Evolutionary conservation across 2,888 invertebrate genomes (phyloP).

Genomic region (Abscondita cerata): DNA sequence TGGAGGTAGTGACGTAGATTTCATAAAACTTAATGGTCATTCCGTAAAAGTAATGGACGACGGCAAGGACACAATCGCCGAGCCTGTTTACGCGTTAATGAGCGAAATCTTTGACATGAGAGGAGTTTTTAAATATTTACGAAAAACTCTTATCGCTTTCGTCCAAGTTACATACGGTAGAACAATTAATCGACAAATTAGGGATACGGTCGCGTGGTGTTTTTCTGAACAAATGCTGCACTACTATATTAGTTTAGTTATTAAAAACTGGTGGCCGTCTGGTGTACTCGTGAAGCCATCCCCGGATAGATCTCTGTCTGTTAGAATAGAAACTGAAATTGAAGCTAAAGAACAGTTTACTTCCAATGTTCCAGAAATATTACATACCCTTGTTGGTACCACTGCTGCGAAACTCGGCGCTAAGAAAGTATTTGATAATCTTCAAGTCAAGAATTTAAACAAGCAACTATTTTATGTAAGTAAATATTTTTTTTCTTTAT

Average conservation of each 20-base stretch:
- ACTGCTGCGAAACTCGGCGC: conserved; percentile 85
- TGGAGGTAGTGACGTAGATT: conserved; percentile 58
- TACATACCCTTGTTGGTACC: conserved; percentile 84
- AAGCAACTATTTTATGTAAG: conserved; percentile 92
- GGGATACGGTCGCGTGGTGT: conserved; percentile 85
- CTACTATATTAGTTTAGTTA: conserved; percentile 81
- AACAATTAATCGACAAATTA: conserved; percentile 89
- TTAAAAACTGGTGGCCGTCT: conserved; percentile 91
- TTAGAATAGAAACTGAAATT: conserved; percentile 72
- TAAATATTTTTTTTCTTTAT: conserved; percentile 47
- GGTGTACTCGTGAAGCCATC: conserved; percentile 72
- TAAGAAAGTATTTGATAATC: conserved; percentile 83
- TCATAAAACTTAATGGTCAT: conserved; percentile 55
- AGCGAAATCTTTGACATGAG: conserved; percentile 91
- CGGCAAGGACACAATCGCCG: conserved; percentile 85
- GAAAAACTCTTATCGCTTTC: conserved; percentile 87
- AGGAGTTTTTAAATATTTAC: conserved; percentile 86
- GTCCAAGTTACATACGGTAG: conserved; percentile 89
- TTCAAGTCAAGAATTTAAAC: conserved; percentile 85
- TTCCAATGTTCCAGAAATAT: conserved; percentile 78
- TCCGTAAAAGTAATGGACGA: conserved; percentile 61
- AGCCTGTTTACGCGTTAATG: conserved; percentile 85
- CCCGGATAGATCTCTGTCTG: conserved; percentile 64
- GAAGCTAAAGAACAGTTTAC: conserved; percentile 73
- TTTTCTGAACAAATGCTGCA: conserved; percentile 92